Conservation (phyloP, 1,140 invertebrate genomes). For the Orussus abietinus region DNA sequence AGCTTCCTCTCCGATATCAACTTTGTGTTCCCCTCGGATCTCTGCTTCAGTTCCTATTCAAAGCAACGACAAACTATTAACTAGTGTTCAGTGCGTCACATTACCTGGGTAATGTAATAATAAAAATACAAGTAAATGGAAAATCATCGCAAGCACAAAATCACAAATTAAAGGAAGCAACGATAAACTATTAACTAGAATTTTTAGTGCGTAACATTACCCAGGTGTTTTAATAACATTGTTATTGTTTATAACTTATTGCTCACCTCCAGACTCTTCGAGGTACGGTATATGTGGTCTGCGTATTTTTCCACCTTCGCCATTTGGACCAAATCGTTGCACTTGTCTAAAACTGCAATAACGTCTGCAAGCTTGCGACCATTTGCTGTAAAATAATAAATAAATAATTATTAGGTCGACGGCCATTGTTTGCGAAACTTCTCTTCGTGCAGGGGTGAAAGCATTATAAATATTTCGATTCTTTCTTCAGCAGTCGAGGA, state of each 20-base stretch:
- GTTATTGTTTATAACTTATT: too few relatives aligned
- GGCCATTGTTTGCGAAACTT: too few relatives aligned
- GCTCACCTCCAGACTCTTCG: too few relatives aligned
- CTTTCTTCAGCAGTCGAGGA: neutral
- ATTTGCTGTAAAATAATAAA: slow-evolving; percentile 21
- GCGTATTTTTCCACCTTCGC: slow-evolving; percentile 29
- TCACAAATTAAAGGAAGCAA: slow-evolving; percentile 4
- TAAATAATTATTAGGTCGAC: too few relatives aligned
- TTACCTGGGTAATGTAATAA: slow-evolving; percentile 11
- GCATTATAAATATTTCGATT: neutral
- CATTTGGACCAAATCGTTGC: slow-evolving; percentile 31
- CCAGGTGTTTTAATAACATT: too few relatives aligned
- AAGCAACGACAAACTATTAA: too few relatives aligned
- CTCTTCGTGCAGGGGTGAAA: too few relatives aligned
- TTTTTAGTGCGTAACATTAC: too few relatives aligned
- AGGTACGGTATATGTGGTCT: neutral
- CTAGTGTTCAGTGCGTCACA: too few relatives aligned
- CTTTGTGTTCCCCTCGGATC: slow-evolving; percentile 13
- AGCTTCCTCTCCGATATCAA: slow-evolving; percentile 20
- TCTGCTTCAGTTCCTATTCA: slow-evolving; percentile 29
- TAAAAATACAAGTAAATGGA: slow-evolving; percentile 2
- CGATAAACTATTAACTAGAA: too few relatives aligned
- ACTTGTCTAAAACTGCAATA: slow-evolving; percentile 26
- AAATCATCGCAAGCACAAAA: slow-evolving; percentile 12
- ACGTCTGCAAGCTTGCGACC: slow-evolving; percentile 29